Evolutionary conservation across 2,888 invertebrate species (phyloP).

Genomic region (Agrilus biguttatus): DNA sequence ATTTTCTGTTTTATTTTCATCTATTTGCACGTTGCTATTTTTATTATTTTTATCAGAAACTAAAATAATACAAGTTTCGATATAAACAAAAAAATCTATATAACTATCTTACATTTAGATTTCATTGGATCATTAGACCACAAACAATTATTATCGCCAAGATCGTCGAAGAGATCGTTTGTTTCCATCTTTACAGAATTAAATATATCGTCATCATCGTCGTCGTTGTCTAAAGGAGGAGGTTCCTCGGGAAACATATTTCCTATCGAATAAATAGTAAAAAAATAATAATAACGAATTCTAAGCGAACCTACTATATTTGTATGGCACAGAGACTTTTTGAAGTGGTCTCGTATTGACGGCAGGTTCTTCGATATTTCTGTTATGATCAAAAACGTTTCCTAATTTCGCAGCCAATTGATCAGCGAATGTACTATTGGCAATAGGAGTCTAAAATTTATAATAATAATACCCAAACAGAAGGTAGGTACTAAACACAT

Average conservation of each 20-base stretch:
- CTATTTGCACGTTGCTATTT: not conserved
- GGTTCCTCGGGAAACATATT: slow-evolving; percentile 40
- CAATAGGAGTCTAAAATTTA: slow-evolving; percentile 13
- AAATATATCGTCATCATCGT: slow-evolving; percentile 14
- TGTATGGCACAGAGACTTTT: slow-evolving; percentile 9
- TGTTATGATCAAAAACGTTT: slow-evolving; percentile 27
- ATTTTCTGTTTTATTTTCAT: slow-evolving; percentile 2
- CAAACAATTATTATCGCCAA: slow-evolving; percentile 23
- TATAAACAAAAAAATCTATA: too few relatives aligned
- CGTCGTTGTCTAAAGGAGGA: slow-evolving; percentile 30
- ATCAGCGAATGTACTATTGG: slow-evolving; percentile 38
- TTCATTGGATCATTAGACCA: slow-evolving; percentile 10
- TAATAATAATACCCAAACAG: not conserved
- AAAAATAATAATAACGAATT: not conserved
- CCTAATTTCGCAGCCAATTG: slow-evolving; percentile 45
- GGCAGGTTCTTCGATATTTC: slow-evolving; percentile 19
- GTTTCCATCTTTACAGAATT: slow-evolving; percentile 8
- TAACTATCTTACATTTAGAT: slow-evolving; percentile 1
- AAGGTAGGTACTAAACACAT: too few relatives aligned
- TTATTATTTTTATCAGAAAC: too few relatives aligned
- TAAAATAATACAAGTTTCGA: too few relatives aligned
- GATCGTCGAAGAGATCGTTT: slow-evolving; percentile 28
- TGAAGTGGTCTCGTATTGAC: slow-evolving; percentile 34
- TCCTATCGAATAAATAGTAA: slow-evolving; percentile 11
- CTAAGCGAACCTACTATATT: slow-evolving; percentile 5